Conservation (phyloP, 2,888 invertebrate species). For the Mallateleia sp. region DNA sequence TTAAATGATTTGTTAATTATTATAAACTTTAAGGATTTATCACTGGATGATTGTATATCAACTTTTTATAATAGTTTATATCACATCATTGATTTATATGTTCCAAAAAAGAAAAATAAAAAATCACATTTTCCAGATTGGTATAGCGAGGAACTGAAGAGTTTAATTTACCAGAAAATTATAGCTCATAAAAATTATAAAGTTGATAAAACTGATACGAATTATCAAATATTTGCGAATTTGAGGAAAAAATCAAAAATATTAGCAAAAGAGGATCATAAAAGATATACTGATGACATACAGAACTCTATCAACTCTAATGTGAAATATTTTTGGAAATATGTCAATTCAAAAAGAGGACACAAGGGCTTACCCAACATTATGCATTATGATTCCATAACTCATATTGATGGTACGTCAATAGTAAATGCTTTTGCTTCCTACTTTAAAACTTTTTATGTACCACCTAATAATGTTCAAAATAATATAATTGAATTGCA, state of each 20-base stretch:
- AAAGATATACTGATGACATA: too few species aligned
- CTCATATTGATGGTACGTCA: background rate
- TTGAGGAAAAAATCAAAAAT: background rate
- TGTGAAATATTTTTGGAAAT: slow-evolving; percentile 8
- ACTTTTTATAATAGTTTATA: background rate
- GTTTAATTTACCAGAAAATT: background rate
- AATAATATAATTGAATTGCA: background rate
- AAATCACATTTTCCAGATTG: background rate
- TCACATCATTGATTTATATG: background rate
- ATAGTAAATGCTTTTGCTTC: too few species aligned
- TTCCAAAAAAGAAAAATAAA: slow-evolving; percentile 2
- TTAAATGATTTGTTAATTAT: background rate
- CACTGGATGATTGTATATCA: background rate
- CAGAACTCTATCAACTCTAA: background rate
- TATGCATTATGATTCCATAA: background rate
- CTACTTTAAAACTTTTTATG: background rate
- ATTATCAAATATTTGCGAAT: background rate
- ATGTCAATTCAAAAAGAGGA: background rate
- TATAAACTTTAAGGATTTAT: background rate
- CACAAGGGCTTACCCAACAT: background rate
- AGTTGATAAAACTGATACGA: background rate
- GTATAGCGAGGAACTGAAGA: background rate
- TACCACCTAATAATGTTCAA: background rate
- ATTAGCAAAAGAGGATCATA: too few species aligned
- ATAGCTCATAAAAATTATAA: background rate